Conservation (phyloP, 2,888 invertebrate species). For the Pristionchus maxplancki region DNA sequence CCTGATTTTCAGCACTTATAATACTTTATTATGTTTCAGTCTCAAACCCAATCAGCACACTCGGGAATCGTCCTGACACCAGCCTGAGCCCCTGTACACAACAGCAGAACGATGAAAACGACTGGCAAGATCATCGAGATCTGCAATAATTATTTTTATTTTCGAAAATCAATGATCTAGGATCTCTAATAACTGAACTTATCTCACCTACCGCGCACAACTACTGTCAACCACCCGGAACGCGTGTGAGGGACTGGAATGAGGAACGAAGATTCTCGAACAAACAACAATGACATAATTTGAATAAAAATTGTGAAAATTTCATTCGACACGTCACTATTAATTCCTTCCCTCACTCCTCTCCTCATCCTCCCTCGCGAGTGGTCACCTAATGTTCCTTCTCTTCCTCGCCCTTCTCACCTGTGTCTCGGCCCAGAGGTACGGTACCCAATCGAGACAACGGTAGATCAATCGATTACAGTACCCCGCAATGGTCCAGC, state of each 20-base stretch:
- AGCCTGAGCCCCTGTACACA: background rate
- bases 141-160: too few relatives aligned
- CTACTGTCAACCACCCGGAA: background rate
- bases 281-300: background rate
- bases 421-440: background rate
- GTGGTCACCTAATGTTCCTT: background rate
- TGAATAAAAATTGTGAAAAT: background rate
- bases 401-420: background rate
- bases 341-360: background rate
- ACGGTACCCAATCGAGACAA: background rate
- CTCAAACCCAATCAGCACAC: too few relatives aligned
- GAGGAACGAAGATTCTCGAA: background rate
- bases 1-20: too few relatives aligned
- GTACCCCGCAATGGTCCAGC: background rate
- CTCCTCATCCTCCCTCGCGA: background rate
- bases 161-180: too few relatives aligned
- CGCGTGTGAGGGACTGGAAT: background rate
- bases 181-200: too few relatives aligned
- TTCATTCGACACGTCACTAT: background rate
- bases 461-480: conserved; percentile 13
- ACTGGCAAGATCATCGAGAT: background rate
- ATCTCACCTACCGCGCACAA: background rate
- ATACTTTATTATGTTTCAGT: too few relatives aligned
- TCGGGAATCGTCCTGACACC: background rate
- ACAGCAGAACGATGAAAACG: background rate